A percentile compares a stretch with the other conserved stretches of the same genome.
Conservation (phyloP, 2,113 vertebrate genomes). For the Etia nguti region DNA sequence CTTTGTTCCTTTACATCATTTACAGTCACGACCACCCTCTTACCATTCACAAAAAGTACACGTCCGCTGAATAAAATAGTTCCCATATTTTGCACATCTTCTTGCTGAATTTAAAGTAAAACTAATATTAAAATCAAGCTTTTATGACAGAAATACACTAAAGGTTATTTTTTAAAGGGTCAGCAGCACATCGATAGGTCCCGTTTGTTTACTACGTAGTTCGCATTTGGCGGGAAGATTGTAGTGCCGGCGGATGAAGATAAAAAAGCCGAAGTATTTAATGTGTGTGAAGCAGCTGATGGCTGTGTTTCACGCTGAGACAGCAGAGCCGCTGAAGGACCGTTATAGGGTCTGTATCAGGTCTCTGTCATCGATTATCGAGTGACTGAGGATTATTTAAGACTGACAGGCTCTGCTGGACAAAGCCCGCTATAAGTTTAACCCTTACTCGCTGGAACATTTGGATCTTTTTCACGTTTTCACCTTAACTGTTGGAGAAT, state of each 20-base stretch:
- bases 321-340: not conserved
- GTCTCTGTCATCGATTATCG: not conserved
- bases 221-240: not conserved
- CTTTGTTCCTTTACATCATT: conserved; percentile 30
- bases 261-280: not conserved
- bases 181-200: fast-evolving
- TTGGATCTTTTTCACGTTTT: not conserved
- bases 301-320: not conserved
- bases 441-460: fast-evolving
- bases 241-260: not conserved
- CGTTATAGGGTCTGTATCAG: no score
- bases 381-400: not conserved
- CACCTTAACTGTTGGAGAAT: not conserved
- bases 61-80: conserved; percentile 8
- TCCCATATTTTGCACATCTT: fast-evolving
- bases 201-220: not conserved
- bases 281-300: not conserved
- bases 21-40: conserved; percentile 14
- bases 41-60: fast-evolving
- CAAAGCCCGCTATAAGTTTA: not conserved
- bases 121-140: fast-evolving
- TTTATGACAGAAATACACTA: fast-evolving
- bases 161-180: fast-evolving
- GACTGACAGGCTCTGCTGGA: not conserved
- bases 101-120: fast-evolving